Base-by-base conservation (phyloP, 2,113 vertebrate genomes). In the Leiothrix lutea region DNA sequence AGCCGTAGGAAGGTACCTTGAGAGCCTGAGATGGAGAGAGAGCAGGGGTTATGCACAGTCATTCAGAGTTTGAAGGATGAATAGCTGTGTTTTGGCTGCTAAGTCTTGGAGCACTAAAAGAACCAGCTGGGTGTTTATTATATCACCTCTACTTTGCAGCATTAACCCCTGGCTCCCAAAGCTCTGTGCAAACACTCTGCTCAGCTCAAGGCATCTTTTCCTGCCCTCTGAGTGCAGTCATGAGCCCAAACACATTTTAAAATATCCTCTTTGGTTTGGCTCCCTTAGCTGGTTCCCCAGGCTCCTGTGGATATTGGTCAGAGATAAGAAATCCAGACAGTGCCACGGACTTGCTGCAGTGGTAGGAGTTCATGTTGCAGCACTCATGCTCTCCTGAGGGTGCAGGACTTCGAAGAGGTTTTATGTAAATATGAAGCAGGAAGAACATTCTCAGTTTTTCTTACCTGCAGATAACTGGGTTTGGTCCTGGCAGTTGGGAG, bases 331-430 rank as follows among this genome's bases (percentile, higher is more conserved):
- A 61, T 42, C 56, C 53, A 42, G 73, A 11, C 0, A 5, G 7
- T 60, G 54, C 54, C 42, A 16, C 2, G 2, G 67, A 72, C 5
- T 38, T 33, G 77, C 28, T 42, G 58, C 81, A 58, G 14, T 12
- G 25, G 8, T 24, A 51, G 21, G 45, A 82, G 45, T 44, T 42
- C 11, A 2, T 9, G 54, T 57, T 45, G n/a, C 56, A 53, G 36
- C 0, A 3, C 47, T 70, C 0, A 0, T 51, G 31, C 62, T 66
- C 57, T 67, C 53, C 53, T 15, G n/a, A 48, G 47, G 44, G 29
- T 11, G 23, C 14, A 42, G 36, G 11, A 35, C n/a, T n/a, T n/a
- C n/a, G 19, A 66, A 64, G 71, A 80, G 57, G 3, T 64, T 88
- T 64, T 13, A 8, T 22, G 29, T 25, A 80, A 33, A 28, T 56